Percentiles rank a stretch among this genome's conserved stretches.
phyloP scores from a whole-genome alignment of 2,797 vertebrate species.

The Podarcis lilfordi region DNA sequence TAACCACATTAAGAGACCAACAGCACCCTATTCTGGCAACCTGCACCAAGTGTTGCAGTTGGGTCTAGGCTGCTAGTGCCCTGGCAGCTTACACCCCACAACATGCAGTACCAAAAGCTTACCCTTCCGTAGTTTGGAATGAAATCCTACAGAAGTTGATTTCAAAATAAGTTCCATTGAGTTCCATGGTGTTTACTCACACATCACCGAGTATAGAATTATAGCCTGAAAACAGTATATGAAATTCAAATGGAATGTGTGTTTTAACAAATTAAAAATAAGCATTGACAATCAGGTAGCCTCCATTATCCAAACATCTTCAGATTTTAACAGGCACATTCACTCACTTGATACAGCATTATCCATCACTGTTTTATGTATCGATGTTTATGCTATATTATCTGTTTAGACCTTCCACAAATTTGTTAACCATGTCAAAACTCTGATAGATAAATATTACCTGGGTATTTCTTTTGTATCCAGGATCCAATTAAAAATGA shows the following conservation, averaged over 20 bases:
- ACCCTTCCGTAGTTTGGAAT: neutral
- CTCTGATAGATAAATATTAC: conserved; percentile 26
- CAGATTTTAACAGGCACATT: conserved; percentile 31
- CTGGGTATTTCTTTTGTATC: conserved; percentile 9
- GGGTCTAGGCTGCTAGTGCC: neutral
- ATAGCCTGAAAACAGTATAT: neutral
- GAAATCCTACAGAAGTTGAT: neutral
- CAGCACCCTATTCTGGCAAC: neutral
- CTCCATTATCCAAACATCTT: conserved; percentile 11
- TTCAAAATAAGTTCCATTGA: neutral
- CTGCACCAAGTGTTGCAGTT: neutral
- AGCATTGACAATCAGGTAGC: neutral
- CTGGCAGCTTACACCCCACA: neutral
- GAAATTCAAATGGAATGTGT: conserved; percentile 12
- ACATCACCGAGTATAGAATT: neutral
- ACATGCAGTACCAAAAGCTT: neutral
- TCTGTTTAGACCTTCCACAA: conserved; percentile 4
- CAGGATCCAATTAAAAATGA: conserved; percentile 31
- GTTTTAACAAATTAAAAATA: conserved; percentile 3
- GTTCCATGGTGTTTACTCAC: neutral
- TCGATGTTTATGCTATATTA: conserved; percentile 14
- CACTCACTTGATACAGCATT: conserved; percentile 24
- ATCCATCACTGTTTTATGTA: conserved; percentile 15
- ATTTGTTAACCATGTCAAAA: conserved; percentile 24
- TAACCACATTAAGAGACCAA: neutral